Conservation (phyloP, 2,113 vertebrate genomes). For the Choloepus hoffmanni region DNA sequence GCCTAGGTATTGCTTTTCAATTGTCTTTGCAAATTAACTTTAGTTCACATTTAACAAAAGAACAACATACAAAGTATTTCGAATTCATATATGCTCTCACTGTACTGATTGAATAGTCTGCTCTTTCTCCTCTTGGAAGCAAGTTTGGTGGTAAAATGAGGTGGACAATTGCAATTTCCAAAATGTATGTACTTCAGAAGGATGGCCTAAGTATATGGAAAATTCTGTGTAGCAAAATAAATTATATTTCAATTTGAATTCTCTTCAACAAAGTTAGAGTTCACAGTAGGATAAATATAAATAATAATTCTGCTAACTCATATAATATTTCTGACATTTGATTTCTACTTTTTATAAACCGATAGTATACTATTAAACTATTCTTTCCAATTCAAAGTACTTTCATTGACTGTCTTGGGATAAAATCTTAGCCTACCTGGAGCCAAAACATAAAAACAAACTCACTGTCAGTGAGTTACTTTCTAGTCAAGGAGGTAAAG, state of each 20-base stretch:
- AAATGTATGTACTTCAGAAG: not conserved
- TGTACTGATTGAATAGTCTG: not conserved
- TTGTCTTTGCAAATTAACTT: not conserved
- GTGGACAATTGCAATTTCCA: not conserved
- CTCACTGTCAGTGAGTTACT: not conserved
- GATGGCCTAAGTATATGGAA: not conserved
- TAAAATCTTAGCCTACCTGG: not conserved
- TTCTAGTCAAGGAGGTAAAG: not conserved
- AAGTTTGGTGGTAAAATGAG: not conserved
- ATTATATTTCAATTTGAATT: not conserved
- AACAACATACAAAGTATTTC: not conserved
- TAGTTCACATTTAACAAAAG: not conserved
- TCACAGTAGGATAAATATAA: not conserved
- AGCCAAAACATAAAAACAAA: not conserved
- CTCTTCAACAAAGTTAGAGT: not conserved
- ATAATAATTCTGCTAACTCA: not conserved
- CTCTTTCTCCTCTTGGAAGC: not conserved
- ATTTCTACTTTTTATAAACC: not conserved
- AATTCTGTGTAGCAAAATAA: not conserved
- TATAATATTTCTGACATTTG: not conserved
- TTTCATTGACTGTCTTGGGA: not conserved
- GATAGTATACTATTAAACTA: not conserved
- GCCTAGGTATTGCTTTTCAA: conserved; percentile 8
- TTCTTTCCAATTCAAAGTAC: not conserved
- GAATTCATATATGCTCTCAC: not conserved